phyloP scores from a whole-genome alignment of 2,113 vertebrate species.

The Brachypteracias leptosomus region DNA sequence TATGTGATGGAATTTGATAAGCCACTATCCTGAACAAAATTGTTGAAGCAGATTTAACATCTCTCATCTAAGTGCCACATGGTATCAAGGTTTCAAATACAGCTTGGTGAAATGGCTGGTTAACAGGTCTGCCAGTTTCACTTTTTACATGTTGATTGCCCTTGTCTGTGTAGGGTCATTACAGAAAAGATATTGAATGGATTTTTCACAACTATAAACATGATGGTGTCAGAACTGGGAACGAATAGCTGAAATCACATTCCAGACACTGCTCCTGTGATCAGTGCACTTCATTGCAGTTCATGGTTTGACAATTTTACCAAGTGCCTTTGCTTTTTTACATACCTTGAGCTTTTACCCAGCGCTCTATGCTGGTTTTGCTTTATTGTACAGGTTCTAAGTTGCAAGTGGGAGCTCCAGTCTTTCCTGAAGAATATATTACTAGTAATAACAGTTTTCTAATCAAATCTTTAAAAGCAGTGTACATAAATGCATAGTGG shows the following conservation, averaged over 20 bases:
- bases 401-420: neutral
- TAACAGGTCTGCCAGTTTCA: neutral
- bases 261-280: neutral
- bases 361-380: neutral
- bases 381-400: neutral
- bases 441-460: neutral
- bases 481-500: neutral
- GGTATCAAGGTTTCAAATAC: neutral
- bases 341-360: neutral
- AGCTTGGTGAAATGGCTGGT: neutral
- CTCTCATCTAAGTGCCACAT: neutral
- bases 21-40: neutral
- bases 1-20: neutral
- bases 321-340: neutral
- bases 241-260: neutral
- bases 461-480: neutral
- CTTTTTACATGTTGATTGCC: neutral
- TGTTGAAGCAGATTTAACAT: neutral
- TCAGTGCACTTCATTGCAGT: neutral
- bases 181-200: neutral
- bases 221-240: neutral
- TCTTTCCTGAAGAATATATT: neutral
- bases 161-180: neutral
- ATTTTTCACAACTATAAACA: neutral
- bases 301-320: neutral